Conservation (phyloP, 2,113 vertebrate genomes). For the Lasiurus cinereus region DNA sequence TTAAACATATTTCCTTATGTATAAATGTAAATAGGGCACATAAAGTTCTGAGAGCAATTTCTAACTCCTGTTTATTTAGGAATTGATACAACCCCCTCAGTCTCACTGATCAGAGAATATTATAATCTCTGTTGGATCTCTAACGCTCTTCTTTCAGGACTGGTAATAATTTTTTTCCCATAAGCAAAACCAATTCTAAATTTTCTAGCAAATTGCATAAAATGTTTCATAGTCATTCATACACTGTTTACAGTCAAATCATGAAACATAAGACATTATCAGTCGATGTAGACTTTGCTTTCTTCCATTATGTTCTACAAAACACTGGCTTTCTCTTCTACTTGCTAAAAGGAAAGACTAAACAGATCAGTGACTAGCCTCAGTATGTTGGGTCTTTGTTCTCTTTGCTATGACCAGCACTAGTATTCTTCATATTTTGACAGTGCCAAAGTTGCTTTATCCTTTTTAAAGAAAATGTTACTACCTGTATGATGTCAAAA, state of each 20-base stretch:
- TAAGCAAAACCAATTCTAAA: not conserved
- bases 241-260: constrained; percentile 12
- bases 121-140: not conserved
- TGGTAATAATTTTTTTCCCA: not conserved
- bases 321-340: not conserved
- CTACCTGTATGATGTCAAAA: not conserved
- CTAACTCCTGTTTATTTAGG: not conserved
- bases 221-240: constrained; percentile 5
- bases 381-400: not conserved
- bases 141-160: not conserved
- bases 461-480: not conserved
- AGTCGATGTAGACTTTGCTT: not conserved
- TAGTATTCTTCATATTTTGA: not conserved
- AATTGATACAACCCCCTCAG: not conserved
- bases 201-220: constrained; percentile 38
- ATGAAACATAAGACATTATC: constrained; percentile 1
- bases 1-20: not conserved
- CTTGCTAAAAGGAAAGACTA: not conserved
- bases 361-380: not conserved
- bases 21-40: not conserved
- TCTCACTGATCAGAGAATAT: not conserved
- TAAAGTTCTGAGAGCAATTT: not conserved
- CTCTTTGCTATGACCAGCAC: not conserved
- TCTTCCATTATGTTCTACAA: not conserved
- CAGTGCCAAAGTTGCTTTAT: not conserved